Evolutionary conservation across 2,113 vertebrate genomes (phyloP).

Genomic region (Tragelaphus imberbis): DNA sequence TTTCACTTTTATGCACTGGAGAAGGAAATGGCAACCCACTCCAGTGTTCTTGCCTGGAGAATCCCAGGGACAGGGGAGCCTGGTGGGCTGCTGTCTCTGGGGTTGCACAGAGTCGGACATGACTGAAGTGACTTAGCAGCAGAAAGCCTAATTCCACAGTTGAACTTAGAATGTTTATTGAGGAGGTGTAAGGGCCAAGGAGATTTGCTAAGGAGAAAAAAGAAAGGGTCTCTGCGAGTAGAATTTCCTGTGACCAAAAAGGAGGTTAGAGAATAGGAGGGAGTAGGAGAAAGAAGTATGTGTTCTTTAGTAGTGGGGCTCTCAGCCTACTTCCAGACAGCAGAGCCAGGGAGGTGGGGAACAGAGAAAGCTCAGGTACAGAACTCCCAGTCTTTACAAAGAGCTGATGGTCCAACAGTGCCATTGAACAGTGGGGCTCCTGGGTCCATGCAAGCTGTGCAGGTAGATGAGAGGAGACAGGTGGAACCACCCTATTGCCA

Average conservation of each 20-base stretch:
- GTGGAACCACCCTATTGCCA: no score
- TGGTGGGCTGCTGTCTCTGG: no score
- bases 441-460: no score
- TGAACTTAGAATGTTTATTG: background rate
- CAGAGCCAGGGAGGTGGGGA: background rate
- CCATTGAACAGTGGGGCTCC: background rate
- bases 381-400: background rate
- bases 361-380: background rate
- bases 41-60: no score
- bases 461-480: no score
- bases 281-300: background rate
- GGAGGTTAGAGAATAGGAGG: background rate
- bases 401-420: background rate
- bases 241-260: background rate
- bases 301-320: background rate
- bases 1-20: no score
- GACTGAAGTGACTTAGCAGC: no score
- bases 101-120: no score
- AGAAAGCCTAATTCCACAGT: background rate
- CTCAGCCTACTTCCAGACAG: background rate
- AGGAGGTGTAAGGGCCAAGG: background rate
- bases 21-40: no score
- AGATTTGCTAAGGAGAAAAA: background rate
- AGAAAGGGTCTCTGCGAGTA: background rate
- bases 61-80: no score